Evolutionary conservation across 2,113 vertebrate genomes (phyloP).

Genomic region (Psilopsiagon aymara): DNA sequence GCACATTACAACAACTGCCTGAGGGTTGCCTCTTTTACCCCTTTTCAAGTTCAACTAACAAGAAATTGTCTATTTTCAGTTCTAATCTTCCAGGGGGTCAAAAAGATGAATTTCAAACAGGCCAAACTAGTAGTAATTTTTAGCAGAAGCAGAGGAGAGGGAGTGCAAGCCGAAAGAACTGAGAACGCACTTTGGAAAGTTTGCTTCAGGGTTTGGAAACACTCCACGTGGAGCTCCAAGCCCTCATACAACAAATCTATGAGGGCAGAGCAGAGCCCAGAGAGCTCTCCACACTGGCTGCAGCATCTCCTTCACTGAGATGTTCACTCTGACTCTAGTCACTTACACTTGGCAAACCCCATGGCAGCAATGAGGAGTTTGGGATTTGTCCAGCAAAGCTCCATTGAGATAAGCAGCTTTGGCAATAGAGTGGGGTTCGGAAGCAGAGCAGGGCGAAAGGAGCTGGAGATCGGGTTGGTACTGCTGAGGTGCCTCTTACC

Average conservation of each 20-base stretch:
- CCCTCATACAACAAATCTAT: rapidly evolving
- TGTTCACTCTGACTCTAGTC: rapidly evolving
- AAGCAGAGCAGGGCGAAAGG: neutral
- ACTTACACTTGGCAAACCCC: rapidly evolving
- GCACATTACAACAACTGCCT: neutral
- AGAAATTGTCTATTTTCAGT: neutral
- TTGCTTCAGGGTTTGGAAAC: neutral
- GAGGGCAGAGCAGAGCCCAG: neutral
- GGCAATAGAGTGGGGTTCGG: rapidly evolving
- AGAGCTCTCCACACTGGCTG: rapidly evolving
- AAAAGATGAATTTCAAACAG: neutral
- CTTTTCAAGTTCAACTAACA: neutral
- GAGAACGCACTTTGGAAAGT: neutral
- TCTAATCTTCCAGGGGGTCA: rapidly evolving
- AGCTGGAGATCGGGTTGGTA: neutral
- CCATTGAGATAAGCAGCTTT: neutral
- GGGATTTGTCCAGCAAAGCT: neutral
- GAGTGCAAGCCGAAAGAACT: neutral
- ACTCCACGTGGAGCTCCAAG: rapidly evolving
- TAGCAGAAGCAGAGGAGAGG: neutral
- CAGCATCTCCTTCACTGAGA: neutral
- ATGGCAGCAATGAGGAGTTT: rapidly evolving
- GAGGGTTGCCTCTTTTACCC: neutral
- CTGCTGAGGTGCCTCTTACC: constrained; percentile 64
- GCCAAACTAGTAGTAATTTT: neutral